Conservation (phyloP, 2,113 vertebrate species). For the Cyprinodon variegatus region DNA sequence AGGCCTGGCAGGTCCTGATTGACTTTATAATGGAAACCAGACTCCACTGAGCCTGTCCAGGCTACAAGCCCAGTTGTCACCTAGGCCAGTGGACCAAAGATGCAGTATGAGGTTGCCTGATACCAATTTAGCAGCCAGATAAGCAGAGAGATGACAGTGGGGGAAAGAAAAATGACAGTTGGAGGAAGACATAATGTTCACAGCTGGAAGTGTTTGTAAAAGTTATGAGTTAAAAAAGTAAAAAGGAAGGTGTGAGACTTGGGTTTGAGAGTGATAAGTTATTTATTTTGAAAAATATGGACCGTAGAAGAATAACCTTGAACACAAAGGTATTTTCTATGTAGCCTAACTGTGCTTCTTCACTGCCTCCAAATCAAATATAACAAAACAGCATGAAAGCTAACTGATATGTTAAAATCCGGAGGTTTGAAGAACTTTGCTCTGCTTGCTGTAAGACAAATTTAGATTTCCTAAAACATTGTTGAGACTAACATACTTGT, state of each 20-base stretch:
- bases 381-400: background rate
- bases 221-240: constrained; percentile 33
- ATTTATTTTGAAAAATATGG: constrained; percentile 27
- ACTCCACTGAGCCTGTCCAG: constrained; percentile 54
- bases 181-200: constrained; percentile 56
- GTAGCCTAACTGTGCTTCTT: constrained; percentile 1
- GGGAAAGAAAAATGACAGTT: constrained; percentile 44
- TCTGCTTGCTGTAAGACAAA: background rate
- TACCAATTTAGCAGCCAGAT: constrained; percentile 50
- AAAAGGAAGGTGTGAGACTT: constrained; percentile 25
- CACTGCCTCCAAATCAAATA: background rate
- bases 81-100: constrained; percentile 62
- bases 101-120: constrained; percentile 45
- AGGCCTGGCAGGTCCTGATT: constrained; percentile 52
- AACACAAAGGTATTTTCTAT: constrained; percentile 11
- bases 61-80: constrained; percentile 60
- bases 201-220: constrained; percentile 40
- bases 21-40: constrained; percentile 53
- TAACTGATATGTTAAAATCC: background rate
- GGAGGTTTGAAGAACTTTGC: background rate
- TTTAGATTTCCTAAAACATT: background rate
- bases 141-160: constrained; percentile 37
- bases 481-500: background rate
- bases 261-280: constrained; percentile 39
- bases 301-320: constrained; percentile 32